phyloP scores from a whole-genome alignment of 1,140 invertebrate species.

The Armadillidium nasatum region DNA sequence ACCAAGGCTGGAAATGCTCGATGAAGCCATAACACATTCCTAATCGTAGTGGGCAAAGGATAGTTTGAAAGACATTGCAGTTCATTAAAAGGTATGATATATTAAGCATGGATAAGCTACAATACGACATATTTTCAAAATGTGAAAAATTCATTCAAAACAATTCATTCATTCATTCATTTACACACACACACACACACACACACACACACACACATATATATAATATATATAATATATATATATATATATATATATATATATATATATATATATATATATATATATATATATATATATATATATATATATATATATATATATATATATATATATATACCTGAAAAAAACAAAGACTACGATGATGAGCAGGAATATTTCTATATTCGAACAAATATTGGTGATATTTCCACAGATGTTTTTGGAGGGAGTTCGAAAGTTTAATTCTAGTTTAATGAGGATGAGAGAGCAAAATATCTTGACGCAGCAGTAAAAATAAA shows the following conservation, averaged over 20 bases:
- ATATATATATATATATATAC: conserved; percentile 30
- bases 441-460: conserved; percentile 31
- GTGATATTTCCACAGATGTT: conserved; percentile 30
- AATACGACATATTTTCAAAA: no score
- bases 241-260: no score
- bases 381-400: conserved; percentile 24
- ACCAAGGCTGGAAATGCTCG: conserved; percentile 43
- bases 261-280: background rate
- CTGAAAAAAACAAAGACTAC: conserved; percentile 36
- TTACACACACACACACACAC: no score
- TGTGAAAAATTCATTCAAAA: no score
- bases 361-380: conserved; percentile 27
- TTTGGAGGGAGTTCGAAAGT: conserved; percentile 31
- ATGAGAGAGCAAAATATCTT: conserved; percentile 38
- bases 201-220: no score
- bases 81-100: no score
- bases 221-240: no score
- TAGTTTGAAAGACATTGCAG: background rate
- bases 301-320: conserved; percentile 23
- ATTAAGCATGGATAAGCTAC: no score
- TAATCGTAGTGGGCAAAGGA: background rate
- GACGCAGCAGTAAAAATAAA: conserved; percentile 28
- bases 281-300: conserved; percentile 22
- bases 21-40: conserved; percentile 44
- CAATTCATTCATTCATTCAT: no score